Conservation (phyloP, 2,888 invertebrate species). For the Perizoma affinitatum region DNA sequence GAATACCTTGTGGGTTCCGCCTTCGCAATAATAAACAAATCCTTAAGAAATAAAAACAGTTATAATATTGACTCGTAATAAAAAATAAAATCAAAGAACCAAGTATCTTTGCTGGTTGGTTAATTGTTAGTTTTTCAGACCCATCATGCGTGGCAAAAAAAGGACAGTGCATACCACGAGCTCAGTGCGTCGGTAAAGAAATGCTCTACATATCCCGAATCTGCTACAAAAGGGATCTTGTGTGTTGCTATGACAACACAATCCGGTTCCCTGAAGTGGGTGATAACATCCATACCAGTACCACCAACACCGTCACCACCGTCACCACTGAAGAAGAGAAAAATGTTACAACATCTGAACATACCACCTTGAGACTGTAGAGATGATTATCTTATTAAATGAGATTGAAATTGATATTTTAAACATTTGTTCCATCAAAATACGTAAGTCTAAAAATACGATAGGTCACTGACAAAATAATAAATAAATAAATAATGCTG, state of each 20-base stretch:
- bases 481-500: too few relatives aligned
- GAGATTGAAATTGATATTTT: neutral
- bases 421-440: too few relatives aligned
- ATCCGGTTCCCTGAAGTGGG: conserved; percentile 29
- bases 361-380: neutral
- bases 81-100: too few relatives aligned
- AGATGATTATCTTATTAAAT: conserved; percentile 4
- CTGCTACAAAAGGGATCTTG: conserved; percentile 58
- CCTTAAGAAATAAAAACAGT: too few relatives aligned
- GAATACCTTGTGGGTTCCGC: too few relatives aligned
- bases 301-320: neutral
- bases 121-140: conserved; percentile 44
- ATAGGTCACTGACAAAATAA: too few relatives aligned
- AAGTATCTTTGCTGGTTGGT: too few relatives aligned
- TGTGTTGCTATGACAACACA: conserved; percentile 63
- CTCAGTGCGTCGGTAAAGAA: conserved; percentile 49
- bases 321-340: neutral
- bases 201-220: conserved; percentile 58
- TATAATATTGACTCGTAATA: too few relatives aligned
- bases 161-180: conserved; percentile 57
- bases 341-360: neutral
- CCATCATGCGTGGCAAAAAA: conserved; percentile 53
- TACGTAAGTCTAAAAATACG: too few relatives aligned
- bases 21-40: too few relatives aligned
- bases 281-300: neutral